These are phyloP conservation scores for Augochlora pura DNA, from an alignment of 1,140 invertebrate genomes.

Conservation along the genomic window DNA sequence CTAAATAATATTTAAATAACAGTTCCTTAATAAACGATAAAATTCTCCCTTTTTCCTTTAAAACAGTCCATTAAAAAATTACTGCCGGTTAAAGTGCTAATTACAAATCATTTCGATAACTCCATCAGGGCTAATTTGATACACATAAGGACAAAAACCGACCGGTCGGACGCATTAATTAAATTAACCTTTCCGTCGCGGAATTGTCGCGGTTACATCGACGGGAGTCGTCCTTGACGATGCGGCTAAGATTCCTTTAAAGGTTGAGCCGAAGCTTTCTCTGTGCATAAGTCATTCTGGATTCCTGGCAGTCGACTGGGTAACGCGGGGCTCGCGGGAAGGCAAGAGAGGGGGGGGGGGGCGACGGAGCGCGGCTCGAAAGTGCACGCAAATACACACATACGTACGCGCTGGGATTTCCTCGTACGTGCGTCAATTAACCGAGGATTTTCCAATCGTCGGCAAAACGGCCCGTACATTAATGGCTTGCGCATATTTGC, in stretches of 20 bases:
- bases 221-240: constrained; percentile 68
- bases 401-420: constrained; percentile 1
- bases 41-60: no score
- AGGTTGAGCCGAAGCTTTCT: constrained; percentile 66
- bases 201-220: constrained; percentile 51
- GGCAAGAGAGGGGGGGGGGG: no score
- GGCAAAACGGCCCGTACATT: not conserved
- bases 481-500: not conserved
- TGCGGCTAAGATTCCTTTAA: constrained; percentile 61
- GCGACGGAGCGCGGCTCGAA: constrained; percentile 11
- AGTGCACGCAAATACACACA: constrained; percentile 13
- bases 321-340: not conserved
- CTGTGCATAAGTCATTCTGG: constrained; percentile 56
- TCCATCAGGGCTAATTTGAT: no score
- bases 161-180: constrained; percentile 36
- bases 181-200: constrained; percentile 50
- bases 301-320: constrained; percentile 37
- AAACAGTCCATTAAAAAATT: no score
- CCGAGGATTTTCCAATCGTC: not conserved
- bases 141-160: no score
- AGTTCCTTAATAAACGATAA: no score
- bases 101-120: no score
- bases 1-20: no score
- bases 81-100: no score
- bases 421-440: constrained; percentile 17